phyloP scores from a whole-genome alignment of 2,797 vertebrate species.

The Phyllotis vaccarum region DNA sequence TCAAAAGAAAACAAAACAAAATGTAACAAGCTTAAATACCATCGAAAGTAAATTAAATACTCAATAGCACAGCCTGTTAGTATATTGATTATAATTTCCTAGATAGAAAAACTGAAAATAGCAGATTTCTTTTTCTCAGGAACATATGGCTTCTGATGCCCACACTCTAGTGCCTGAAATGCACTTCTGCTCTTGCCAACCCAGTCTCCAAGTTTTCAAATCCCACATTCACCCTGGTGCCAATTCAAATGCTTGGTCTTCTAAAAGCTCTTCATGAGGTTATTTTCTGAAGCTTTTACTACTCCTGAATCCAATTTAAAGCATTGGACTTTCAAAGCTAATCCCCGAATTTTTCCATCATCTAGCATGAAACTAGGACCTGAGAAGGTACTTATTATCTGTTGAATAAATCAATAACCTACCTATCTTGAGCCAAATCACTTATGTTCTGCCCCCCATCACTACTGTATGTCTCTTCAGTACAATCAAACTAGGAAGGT shows the following conservation, averaged over 20 bases:
- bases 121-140: constrained; percentile 1
- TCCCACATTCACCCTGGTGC: neutral
- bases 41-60: neutral
- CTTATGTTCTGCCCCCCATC: neutral
- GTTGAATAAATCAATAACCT: neutral
- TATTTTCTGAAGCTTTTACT: neutral
- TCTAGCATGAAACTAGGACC: neutral
- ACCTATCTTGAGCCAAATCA: neutral
- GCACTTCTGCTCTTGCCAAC: neutral
- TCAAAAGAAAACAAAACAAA: neutral
- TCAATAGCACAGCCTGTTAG: neutral
- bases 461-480: neutral
- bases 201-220: constrained; percentile 2
- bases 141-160: neutral
- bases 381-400: neutral
- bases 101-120: constrained; percentile 28
- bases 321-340: neutral
- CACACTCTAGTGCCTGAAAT: neutral
- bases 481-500: neutral
- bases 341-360: neutral
- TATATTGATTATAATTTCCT: neutral
- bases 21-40: neutral
- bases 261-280: neutral
- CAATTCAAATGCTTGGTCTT: constrained; percentile 8
- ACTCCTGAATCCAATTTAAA: neutral